phyloP scores from a whole-genome alignment of 2,113 vertebrate species.

The Neodon shergylaensis region DNA sequence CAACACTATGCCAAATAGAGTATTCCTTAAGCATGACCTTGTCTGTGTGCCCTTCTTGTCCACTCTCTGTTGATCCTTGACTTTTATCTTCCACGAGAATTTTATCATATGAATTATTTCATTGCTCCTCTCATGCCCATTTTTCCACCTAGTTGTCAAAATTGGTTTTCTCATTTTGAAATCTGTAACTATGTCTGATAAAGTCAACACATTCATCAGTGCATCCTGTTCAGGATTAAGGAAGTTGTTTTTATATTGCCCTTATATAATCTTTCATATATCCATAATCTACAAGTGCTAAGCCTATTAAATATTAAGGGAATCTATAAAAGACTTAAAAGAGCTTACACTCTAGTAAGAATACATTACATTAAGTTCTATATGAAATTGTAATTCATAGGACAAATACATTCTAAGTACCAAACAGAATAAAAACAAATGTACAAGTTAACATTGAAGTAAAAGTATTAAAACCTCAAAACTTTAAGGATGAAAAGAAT shows the following conservation, averaged over 20 bases:
- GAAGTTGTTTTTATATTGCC: background rate
- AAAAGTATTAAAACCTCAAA: background rate
- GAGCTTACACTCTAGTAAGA: background rate
- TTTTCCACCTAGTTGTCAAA: background rate
- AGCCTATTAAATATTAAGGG: background rate
- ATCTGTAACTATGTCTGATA: background rate
- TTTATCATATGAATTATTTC: background rate
- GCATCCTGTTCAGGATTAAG: background rate
- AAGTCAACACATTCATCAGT: conserved; percentile 8
- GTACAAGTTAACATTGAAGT: background rate
- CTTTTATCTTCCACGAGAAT: background rate
- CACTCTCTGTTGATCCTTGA: background rate
- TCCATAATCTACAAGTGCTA: background rate
- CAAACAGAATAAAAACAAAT: background rate
- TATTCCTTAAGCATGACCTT: background rate
- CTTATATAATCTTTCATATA: background rate
- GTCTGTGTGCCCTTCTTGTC: background rate
- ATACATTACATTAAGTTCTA: background rate
- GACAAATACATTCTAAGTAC: background rate
- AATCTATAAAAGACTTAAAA: conserved; percentile 1
- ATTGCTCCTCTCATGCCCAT: background rate
- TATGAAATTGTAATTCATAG: conserved; percentile 1
- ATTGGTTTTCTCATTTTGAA: background rate
- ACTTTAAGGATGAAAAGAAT: conserved; percentile 54
- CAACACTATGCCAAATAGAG: background rate